Evolutionary conservation across 2,888 invertebrate genomes (phyloP).

Genomic region (Diarsia dahlii): DNA sequence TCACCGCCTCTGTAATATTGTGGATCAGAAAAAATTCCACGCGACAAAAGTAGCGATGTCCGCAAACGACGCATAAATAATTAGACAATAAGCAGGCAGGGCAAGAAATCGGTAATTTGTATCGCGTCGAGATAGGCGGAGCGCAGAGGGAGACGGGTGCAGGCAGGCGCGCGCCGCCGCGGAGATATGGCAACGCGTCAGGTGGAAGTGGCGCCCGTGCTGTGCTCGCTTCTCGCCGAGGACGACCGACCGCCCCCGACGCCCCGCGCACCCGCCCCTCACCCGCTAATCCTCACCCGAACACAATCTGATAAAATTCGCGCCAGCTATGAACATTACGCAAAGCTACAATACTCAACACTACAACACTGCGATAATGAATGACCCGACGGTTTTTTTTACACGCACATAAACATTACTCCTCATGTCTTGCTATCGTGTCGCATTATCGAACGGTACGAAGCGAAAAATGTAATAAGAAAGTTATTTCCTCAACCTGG

Average conservation of each 20-base stretch:
- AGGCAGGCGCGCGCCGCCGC: constrained; percentile 86
- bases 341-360: constrained; percentile 88
- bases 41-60: constrained; percentile 83
- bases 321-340: constrained; percentile 90
- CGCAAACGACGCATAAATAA: constrained; percentile 89
- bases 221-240: constrained; percentile 81
- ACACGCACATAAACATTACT: constrained; percentile 81
- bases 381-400: constrained; percentile 84
- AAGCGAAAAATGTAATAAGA: constrained; percentile 87
- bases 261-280: constrained; percentile 77
- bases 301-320: constrained; percentile 91
- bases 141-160: constrained; percentile 86
- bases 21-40: constrained; percentile 84
- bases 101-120: constrained; percentile 90
- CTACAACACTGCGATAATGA: constrained; percentile 87
- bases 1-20: constrained; percentile 80
- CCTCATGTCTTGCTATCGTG: constrained; percentile 77
- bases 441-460: constrained; percentile 80
- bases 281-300: constrained; percentile 88
- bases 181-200: constrained; percentile 90
- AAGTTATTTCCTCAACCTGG: constrained; percentile 90
- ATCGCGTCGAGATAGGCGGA: constrained; percentile 88
- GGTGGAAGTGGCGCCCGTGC: constrained; percentile 89
- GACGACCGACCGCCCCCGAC: constrained; percentile 82
- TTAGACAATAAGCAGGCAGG: constrained; percentile 90